phyloP scores from a whole-genome alignment of 2,888 invertebrate genomes.

The Lepidocyrtoides sp. region DNA sequence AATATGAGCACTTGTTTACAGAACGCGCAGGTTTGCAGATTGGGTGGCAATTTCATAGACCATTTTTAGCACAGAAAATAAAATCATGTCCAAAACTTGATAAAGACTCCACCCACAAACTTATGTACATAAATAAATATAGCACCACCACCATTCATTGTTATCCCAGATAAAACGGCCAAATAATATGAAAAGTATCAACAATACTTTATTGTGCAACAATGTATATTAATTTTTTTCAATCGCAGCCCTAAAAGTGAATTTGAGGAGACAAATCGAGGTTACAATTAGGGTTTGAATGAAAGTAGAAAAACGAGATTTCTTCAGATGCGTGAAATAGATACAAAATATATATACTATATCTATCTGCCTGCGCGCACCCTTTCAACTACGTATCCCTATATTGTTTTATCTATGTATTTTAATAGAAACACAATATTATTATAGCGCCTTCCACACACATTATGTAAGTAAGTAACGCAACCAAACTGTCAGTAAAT shows the following conservation, averaged over 20 bases:
- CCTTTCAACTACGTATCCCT: too few species aligned
- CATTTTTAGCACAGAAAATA: too few species aligned
- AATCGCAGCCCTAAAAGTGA: conserved; percentile 49
- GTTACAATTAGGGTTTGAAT: conserved; percentile 74
- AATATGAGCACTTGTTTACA: too few species aligned
- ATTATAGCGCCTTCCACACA: neutral
- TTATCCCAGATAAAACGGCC: too few species aligned
- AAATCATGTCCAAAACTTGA: too few species aligned
- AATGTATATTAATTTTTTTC: neutral
- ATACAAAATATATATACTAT: neutral
- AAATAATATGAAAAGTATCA: neutral
- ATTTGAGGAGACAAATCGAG: conserved; percentile 61
- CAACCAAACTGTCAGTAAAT: conserved; percentile 41
- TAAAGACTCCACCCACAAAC: too few species aligned
- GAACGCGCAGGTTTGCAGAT: too few species aligned
- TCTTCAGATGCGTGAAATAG: conserved; percentile 1
- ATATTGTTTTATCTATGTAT: too few species aligned
- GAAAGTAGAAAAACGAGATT: conserved; percentile 82
- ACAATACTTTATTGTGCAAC: neutral
- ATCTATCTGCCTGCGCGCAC: neutral
- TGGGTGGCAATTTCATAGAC: too few species aligned
- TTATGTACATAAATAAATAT: too few species aligned
- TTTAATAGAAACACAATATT: neutral
- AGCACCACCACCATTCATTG: too few species aligned
- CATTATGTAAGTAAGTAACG: neutral